Evolutionary conservation across 2,888 invertebrate genomes (phyloP), one percentile per base, ranked within the genome.

Genomic region (Allolobophora icterica): DNA sequence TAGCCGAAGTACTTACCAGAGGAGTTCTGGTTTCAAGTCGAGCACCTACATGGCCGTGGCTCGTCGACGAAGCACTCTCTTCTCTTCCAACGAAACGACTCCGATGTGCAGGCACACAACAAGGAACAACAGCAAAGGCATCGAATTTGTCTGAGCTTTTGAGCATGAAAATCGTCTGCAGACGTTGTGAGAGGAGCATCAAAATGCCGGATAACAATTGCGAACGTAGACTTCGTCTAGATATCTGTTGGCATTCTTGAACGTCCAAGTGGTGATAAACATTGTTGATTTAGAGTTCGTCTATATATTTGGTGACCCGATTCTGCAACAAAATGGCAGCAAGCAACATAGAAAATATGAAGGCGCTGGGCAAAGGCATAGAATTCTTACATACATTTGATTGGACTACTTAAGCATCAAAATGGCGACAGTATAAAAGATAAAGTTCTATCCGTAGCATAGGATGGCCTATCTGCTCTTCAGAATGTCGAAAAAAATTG

Each of bases 1-100:
- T 38, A 87, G 87, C 38, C 87, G 87, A 87, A 87, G 87, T 87
- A 87, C 87, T 30, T 87, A 38, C 87, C 35, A 87, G 87, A 35
- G 34, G 35, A 87, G n/a, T 34, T 17, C 87, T 5, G 35, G 87
- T 71, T n/a, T 71, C 87, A 87, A 87, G 38, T 21, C 34, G 21
- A 87, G 35, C 87, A 87, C 35, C 38, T 87, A 34, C 87, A 35
- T 87, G 0, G 87, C 38, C 33, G 38, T 34, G 21, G 4, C 87
- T 5, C 87, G 87, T 87, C 38, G 87, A 3, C 35, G 87, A 19
- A 87, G 87, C 38, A 87, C 87, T 33, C 87, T 38, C 38, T 33
- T 35, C 21, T 87, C 87, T 6, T 87, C 87, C 35, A 34, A 87
- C 19, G 87, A 87, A 34, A 38, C 34, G 87, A 87, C 87, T 3